Evolutionary conservation across 2,888 invertebrate species (phyloP).

Genomic region (Apotomis turbidana): DNA sequence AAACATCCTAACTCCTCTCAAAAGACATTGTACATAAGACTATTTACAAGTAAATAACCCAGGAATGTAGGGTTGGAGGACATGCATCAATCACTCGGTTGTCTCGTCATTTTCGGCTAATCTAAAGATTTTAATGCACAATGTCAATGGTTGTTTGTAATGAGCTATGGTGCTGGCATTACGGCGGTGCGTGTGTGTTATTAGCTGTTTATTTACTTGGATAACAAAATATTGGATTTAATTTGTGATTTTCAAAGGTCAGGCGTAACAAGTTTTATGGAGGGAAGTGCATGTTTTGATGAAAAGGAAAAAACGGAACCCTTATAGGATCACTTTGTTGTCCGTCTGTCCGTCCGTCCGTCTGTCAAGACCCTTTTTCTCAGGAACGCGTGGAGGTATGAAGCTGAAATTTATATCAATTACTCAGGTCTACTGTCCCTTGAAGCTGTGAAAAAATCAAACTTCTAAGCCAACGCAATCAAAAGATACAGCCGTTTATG

Average conservation of each 20-base stretch:
- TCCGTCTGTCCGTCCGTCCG: no score
- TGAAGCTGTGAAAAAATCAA: no score
- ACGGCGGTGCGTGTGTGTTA: background rate
- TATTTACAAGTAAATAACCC: conserved; percentile 24
- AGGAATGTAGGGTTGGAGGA: conserved; percentile 67
- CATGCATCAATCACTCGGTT: conserved; percentile 75
- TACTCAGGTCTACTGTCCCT: no score
- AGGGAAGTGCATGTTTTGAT: no score
- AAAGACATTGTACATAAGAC: background rate
- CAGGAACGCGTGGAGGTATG: no score
- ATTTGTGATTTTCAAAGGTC: background rate
- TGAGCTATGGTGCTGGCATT: conserved; percentile 52
- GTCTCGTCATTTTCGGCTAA: conserved; percentile 68
- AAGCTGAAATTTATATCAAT: no score
- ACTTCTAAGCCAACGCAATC: no score
- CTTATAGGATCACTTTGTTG: no score
- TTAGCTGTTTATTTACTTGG: background rate
- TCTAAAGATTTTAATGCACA: conserved; percentile 66
- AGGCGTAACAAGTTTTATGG: no score
- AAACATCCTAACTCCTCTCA: background rate
- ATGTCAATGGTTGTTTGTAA: conserved; percentile 70
- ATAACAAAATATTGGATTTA: background rate
- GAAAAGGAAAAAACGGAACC: no score
- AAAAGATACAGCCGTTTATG: no score
- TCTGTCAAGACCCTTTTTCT: no score